Percentiles rank a stretch among this genome's conserved stretches.
Conservation (phyloP, 2,797 vertebrate species). For the Tapera naevia region DNA sequence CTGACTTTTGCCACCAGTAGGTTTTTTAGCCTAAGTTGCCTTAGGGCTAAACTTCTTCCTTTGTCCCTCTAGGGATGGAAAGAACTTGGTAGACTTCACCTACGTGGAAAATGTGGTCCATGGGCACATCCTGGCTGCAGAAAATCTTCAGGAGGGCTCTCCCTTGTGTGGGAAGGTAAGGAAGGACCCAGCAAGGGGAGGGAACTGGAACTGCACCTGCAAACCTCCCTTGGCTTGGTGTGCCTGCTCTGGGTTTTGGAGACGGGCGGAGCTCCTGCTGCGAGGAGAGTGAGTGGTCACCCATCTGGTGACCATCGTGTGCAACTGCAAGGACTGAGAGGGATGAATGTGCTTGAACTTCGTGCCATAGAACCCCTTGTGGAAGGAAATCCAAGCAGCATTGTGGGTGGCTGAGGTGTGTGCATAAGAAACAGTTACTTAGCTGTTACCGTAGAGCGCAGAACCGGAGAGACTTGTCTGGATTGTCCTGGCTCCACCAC, state of each 20-base stretch:
- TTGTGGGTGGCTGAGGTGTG: neutral
- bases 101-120: constrained; percentile 97
- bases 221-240: neutral
- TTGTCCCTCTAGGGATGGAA: constrained; percentile 82
- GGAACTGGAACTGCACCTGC: neutral
- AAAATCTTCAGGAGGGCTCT: constrained; percentile 81
- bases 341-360: neutral
- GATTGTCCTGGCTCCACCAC: rapidly evolving
- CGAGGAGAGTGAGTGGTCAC: neutral
- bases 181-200: neutral
- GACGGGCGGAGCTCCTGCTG: no score
- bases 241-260: neutral
- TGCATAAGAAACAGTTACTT: neutral
- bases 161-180: constrained; percentile 90
- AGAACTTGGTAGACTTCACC: constrained; percentile 96
- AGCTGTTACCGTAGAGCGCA: neutral
- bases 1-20: neutral
- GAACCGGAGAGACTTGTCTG: neutral
- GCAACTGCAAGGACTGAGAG: neutral
- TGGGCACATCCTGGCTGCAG: constrained; percentile 93
- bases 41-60: neutral
- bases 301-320: neutral
- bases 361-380: neutral
- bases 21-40: neutral
- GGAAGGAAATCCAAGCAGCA: neutral